Conservation (phyloP, 2,888 invertebrate genomes). For the Stramonita haemastoma region DNA sequence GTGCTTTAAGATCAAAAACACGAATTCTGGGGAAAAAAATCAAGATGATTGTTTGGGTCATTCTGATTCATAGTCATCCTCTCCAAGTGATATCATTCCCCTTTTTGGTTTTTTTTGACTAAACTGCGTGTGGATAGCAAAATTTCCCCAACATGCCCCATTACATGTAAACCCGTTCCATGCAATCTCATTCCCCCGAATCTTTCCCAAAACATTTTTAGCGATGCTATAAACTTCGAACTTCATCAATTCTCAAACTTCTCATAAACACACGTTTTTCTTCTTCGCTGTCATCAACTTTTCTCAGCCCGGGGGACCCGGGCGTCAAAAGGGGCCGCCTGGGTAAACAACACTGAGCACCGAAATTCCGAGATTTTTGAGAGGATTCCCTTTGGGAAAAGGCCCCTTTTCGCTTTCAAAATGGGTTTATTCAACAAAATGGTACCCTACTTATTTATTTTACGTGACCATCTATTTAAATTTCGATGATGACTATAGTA, state of each 20-base stretch:
- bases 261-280: constrained; percentile 58
- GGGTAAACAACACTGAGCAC: constrained; percentile 35
- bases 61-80: too few relatives aligned
- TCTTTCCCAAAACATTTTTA: constrained; percentile 66
- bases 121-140: too few relatives aligned
- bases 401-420: constrained; percentile 15
- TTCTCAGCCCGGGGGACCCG: constrained; percentile 27
- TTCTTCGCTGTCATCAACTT: constrained; percentile 35
- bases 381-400: neutral
- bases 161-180: constrained; percentile 72
- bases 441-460: too few relatives aligned
- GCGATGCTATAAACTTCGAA: constrained; percentile 64
- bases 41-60: too few relatives aligned
- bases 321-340: constrained; percentile 45
- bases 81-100: too few relatives aligned
- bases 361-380: constrained; percentile 8
- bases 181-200: constrained; percentile 65
- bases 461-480: too few relatives aligned
- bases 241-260: constrained; percentile 74
- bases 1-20: too few relatives aligned
- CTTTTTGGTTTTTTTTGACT: too few relatives aligned
- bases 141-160: constrained; percentile 33
- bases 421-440: neutral
- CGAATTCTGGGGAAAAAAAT: too few relatives aligned
- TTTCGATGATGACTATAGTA: too few relatives aligned